Conservation (phyloP, 2,888 invertebrate species). For the Drosophila ustulata region DNA sequence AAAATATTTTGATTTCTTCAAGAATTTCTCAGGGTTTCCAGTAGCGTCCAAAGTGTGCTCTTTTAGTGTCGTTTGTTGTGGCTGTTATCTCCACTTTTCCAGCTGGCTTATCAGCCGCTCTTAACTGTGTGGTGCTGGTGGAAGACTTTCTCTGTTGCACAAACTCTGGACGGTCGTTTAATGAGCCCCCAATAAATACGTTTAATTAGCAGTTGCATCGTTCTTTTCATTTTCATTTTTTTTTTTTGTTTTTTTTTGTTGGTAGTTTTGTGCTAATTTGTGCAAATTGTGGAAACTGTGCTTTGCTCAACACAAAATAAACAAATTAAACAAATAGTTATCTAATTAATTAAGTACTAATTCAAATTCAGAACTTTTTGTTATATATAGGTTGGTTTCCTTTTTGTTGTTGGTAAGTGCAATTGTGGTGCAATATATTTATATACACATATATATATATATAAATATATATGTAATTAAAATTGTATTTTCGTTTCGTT, state of each 20-base stretch:
- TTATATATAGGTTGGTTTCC: conserved; percentile 11
- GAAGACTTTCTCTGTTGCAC: conserved; percentile 53
- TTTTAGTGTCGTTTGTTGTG: neutral
- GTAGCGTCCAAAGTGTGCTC: conserved; percentile 51
- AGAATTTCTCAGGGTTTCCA: conserved; percentile 27
- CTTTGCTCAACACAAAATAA: conserved; percentile 40
- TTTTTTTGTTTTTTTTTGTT: neutral
- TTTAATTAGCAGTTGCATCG: conserved; percentile 33
- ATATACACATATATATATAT: conserved; percentile 20
- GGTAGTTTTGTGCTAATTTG: conserved; percentile 40
- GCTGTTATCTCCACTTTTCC: neutral
- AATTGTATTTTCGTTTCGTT: conserved; percentile 45
- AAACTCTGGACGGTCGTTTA: conserved; percentile 40
- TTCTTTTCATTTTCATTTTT: neutral
- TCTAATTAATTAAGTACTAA: conserved; percentile 55
- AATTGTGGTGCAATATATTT: conserved; percentile 66
- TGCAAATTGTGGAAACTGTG: conserved; percentile 51
- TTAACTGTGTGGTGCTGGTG: conserved; percentile 39
- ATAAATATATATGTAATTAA: conserved; percentile 29
- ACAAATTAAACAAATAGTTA: conserved; percentile 28
- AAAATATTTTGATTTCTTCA: conserved; percentile 71
- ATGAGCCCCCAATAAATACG: conserved; percentile 20
- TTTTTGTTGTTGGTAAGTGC: conserved; percentile 61
- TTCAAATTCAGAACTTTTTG: conserved; percentile 46
- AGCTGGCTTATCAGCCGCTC: neutral